Evolutionary conservation across 1,140 invertebrate species (phyloP).

Genomic region (Bombus picipes): DNA sequence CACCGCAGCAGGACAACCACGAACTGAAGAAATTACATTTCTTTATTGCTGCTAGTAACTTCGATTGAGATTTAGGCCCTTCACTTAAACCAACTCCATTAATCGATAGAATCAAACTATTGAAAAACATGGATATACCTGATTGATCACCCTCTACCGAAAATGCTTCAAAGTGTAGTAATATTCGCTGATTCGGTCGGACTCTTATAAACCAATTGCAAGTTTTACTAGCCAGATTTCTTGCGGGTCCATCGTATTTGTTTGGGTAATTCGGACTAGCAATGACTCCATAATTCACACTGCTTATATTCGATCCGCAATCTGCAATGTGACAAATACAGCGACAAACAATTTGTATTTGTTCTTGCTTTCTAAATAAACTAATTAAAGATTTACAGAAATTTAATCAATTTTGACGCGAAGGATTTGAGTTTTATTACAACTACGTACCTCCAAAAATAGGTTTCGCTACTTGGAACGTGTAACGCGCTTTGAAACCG

Average conservation of each 20-base stretch:
- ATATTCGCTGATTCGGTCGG: slow-evolving; percentile 89
- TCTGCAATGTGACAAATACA: slow-evolving; percentile 82
- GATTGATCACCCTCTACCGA: slow-evolving; percentile 93
- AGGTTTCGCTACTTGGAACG: slow-evolving; percentile 93
- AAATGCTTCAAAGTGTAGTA: slow-evolving; percentile 94
- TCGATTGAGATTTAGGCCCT: too few species aligned
- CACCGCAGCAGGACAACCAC: slow-evolving; percentile 95
- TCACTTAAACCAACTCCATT: too few species aligned
- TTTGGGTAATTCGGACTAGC: slow-evolving; percentile 93
- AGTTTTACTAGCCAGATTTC: slow-evolving; percentile 89
- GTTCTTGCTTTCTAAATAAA: neutral
- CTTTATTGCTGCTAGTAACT: neutral
- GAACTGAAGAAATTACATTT: slow-evolving; percentile 82
- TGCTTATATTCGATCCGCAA: slow-evolving; percentile 95
- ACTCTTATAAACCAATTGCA: slow-evolving; percentile 97
- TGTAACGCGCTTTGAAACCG: slow-evolving; percentile 95
- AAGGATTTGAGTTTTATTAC: neutral
- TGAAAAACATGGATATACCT: slow-evolving; percentile 84
- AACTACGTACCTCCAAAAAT: slow-evolving; percentile 88
- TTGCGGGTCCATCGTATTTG: slow-evolving; percentile 91
- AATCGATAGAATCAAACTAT: neutral
- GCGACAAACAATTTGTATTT: neutral
- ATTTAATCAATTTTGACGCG: neutral
- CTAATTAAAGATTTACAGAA: neutral
- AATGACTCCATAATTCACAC: slow-evolving; percentile 91